Evolutionary conservation across 1,140 invertebrate species (phyloP).

Genomic region (Sarcophaga bullata): DNA sequence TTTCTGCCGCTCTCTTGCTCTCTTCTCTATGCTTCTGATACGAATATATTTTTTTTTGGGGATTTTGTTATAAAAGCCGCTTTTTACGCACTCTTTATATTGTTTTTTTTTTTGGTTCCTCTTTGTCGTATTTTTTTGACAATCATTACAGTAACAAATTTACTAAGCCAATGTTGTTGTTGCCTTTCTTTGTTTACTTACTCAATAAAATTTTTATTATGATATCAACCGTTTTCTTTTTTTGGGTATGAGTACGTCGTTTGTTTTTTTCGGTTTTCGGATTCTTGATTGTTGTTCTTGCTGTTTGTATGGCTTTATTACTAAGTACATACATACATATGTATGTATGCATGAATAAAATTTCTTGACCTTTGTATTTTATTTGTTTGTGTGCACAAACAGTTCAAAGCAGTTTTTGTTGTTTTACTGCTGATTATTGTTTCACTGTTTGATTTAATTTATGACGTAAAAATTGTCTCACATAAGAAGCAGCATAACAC

Average conservation of each 20-base stretch:
- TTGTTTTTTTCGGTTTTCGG: not conserved
- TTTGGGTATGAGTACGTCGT: not conserved
- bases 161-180: not conserved
- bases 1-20: not conserved
- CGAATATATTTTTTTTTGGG: not conserved
- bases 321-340: too few species aligned
- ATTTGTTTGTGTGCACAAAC: constrained; percentile 19
- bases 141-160: not conserved
- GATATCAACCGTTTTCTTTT: constrained; percentile 51
- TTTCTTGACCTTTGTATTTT: constrained; percentile 37
- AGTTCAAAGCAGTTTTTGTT: too few species aligned
- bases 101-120: not conserved
- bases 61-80: constrained; percentile 7
- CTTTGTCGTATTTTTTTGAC: too few species aligned
- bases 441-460: not conserved
- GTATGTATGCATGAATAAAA: not conserved
- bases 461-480: too few species aligned
- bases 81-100: constrained; percentile 12
- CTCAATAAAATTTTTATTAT: constrained; percentile 66
- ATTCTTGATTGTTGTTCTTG: not conserved
- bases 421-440: not conserved
- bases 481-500: too few species aligned
- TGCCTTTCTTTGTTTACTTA: constrained; percentile 52
- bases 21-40: not conserved
- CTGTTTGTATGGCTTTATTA: not conserved